phyloP scores from a whole-genome alignment of 1,140 invertebrate species.

The Halyomorpha halys region DNA sequence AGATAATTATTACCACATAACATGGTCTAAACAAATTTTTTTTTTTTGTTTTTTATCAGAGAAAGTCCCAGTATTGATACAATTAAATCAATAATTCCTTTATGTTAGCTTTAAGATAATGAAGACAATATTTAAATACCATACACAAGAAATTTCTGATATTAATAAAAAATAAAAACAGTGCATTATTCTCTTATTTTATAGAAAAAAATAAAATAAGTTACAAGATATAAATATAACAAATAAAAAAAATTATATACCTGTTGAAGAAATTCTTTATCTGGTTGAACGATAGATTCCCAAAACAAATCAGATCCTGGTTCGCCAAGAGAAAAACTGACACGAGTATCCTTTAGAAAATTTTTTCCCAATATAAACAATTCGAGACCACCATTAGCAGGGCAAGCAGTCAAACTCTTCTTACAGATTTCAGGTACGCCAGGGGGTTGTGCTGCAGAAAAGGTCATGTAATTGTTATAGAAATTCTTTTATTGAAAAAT shows the following conservation, averaged over 20 bases:
- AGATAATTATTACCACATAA: no score
- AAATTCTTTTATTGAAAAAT: no score
- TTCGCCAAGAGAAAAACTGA: slow-evolving; percentile 67
- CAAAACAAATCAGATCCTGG: slow-evolving; percentile 46
- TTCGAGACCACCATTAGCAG: slow-evolving; percentile 72
- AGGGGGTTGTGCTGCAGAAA: slow-evolving; percentile 75
- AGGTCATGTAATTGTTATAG: not conserved
- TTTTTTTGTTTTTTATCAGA: no score
- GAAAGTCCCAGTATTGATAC: no score
- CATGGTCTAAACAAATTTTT: no score
- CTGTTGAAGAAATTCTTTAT: slow-evolving; percentile 75
- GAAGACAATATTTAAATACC: no score
- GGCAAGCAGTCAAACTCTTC: slow-evolving; percentile 72
- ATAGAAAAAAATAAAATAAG: no score
- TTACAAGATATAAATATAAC: no score
- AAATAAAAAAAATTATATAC: slow-evolving; percentile 35
- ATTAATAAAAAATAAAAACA: no score
- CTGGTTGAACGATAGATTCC: slow-evolving; percentile 65
- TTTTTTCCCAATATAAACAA: slow-evolving; percentile 94
- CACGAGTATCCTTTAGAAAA: slow-evolving; percentile 86
- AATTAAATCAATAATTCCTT: no score
- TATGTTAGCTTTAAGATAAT: not conserved
- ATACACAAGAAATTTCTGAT: no score
- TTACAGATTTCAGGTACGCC: slow-evolving; percentile 92
- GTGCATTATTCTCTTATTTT: no score